These are phyloP conservation scores for Argya squamiceps DNA, from an alignment of 2,797 vertebrate species.

Conservation along the genomic window DNA sequence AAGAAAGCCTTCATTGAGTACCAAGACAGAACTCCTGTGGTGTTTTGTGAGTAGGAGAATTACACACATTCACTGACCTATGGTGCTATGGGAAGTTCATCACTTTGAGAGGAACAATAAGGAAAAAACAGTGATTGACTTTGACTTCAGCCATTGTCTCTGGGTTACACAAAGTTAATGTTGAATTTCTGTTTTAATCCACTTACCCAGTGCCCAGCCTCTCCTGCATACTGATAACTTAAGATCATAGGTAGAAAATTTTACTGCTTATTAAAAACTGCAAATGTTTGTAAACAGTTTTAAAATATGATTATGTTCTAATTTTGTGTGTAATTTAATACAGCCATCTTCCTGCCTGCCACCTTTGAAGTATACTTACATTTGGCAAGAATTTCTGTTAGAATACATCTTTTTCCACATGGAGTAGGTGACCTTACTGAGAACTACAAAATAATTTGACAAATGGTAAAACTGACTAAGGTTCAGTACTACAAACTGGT, in stretches of 20 bases:
- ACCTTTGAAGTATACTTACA: neutral
- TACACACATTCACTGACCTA: neutral
- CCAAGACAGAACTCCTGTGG: neutral
- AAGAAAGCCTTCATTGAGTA: neutral
- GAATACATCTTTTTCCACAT: neutral
- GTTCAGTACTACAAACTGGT: neutral
- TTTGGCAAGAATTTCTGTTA: neutral
- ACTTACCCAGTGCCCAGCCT: neutral
- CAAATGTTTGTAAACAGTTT: neutral
- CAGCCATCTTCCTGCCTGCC: fast-evolving
- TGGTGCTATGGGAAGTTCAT: neutral
- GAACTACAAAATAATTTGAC: neutral
- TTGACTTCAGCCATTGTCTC: neutral
- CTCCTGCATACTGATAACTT: neutral
- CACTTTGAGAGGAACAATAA: neutral
- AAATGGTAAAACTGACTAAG: neutral
- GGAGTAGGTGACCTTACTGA: neutral
- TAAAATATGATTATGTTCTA: neutral
- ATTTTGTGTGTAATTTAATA: neutral
- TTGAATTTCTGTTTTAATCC: neutral
- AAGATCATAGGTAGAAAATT: neutral
- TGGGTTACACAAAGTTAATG: neutral
- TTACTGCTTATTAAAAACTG: neutral
- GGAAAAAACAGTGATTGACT: neutral
- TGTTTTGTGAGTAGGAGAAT: neutral